These are phyloP conservation scores for Metridium senile DNA, from an alignment of 92 coral and sea anemone genomes.

Conservation along the genomic window DNA sequence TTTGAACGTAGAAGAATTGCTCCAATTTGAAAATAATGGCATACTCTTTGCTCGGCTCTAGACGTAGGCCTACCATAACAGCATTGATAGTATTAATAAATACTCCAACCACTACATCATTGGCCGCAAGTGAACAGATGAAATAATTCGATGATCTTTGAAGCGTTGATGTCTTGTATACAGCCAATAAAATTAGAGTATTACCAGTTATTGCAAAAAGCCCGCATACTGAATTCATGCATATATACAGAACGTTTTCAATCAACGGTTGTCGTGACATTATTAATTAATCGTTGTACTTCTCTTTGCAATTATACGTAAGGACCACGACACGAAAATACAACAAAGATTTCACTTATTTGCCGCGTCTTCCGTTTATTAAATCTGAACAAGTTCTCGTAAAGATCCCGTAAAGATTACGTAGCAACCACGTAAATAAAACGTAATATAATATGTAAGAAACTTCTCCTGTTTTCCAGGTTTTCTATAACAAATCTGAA, in stretches of 20 bases:
- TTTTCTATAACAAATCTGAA: not conserved
- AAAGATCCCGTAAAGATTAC: not conserved
- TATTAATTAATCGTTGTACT: not conserved
- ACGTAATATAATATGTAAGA: not conserved
- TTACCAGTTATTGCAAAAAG: slow-evolving; percentile 18
- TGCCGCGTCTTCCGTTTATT: too few relatives aligned
- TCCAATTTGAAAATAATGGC: not conserved
- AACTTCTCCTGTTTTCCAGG: not conserved
- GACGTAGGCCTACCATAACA: not conserved
- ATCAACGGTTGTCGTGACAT: not conserved
- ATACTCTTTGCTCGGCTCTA: slow-evolving; percentile 7
- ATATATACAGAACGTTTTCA: not conserved
- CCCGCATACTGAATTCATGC: slow-evolving; percentile 1
- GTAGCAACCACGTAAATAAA: not conserved
- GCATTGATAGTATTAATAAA: slow-evolving; percentile 15
- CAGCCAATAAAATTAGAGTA: slow-evolving; percentile 16
- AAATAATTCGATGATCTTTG: slow-evolving; percentile 24
- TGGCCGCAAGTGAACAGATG: slow-evolving; percentile 37
- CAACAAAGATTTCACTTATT: too few relatives aligned
- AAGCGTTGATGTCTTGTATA: slow-evolving; percentile 17
- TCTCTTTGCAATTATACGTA: not conserved
- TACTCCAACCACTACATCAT: slow-evolving; percentile 24
- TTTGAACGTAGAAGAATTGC: slow-evolving; percentile 26
- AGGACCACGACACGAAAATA: too few relatives aligned
- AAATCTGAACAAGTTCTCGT: not conserved